Conservation (phyloP, 2,888 invertebrate species). For the Cantharis lateralis region DNA sequence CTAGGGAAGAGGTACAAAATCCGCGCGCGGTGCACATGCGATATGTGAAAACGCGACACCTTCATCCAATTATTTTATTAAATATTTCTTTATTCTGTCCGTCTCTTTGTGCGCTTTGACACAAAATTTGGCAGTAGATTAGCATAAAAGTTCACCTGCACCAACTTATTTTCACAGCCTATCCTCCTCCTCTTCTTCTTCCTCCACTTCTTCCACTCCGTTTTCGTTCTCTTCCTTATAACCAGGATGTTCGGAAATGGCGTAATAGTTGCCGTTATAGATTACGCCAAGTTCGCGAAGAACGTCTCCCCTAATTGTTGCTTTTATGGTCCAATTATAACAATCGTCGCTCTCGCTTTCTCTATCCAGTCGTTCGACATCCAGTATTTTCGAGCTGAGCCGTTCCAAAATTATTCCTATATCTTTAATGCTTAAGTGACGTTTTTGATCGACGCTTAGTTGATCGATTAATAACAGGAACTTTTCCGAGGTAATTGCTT, state of each 20-base stretch:
- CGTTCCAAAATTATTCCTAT: slow-evolving; percentile 93
- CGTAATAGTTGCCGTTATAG: slow-evolving; percentile 94
- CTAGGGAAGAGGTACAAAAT: slow-evolving; percentile 38
- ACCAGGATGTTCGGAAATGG: slow-evolving; percentile 92
- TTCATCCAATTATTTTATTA: slow-evolving; percentile 33
- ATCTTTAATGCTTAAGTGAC: slow-evolving; percentile 91
- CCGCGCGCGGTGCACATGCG: slow-evolving; percentile 46
- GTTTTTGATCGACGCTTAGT: slow-evolving; percentile 88
- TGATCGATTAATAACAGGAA: slow-evolving; percentile 92
- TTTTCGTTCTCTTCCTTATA: slow-evolving; percentile 90
- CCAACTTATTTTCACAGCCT: slow-evolving; percentile 49
- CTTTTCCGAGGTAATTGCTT: slow-evolving; percentile 86
- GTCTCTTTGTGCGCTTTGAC: slow-evolving; percentile 41
- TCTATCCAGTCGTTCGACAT: slow-evolving; percentile 89
- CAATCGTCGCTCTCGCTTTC: slow-evolving; percentile 93
- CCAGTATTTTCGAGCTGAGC: slow-evolving; percentile 89
- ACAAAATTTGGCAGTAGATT: slow-evolving; percentile 34
- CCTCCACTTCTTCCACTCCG: slow-evolving; percentile 81
- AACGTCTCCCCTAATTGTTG: slow-evolving; percentile 90
- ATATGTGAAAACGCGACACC: slow-evolving; percentile 51
- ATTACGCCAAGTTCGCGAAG: slow-evolving; percentile 90
- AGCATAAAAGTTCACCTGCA: slow-evolving; percentile 31
- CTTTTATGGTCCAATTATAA: slow-evolving; percentile 96
- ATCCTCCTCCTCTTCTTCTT: slow-evolving; percentile 80
- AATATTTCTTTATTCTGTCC: slow-evolving; percentile 29